Base-by-base conservation (phyloP, 2,797 vertebrate species). In the Picus viridis region DNA sequence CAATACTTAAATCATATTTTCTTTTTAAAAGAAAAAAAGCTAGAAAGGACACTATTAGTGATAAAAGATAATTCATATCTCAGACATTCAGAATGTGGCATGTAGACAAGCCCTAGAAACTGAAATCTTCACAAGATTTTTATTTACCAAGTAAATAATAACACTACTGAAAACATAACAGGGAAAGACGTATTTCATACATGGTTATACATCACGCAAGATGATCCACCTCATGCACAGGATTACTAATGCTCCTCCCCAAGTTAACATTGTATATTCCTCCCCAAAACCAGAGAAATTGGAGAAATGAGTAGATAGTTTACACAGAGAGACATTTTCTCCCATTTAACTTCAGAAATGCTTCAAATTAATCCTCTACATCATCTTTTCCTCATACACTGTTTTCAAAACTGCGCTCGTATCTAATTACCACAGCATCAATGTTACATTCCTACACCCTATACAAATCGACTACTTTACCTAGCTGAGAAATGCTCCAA, bases 221-320 rank as follows among this genome's bases (percentile, higher is more conserved):
- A 67, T 30, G 30, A 32, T 16, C 63, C 39, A 49, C 39, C 5
- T 12, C 77, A 63, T 2, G 5, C 75, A 75, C 13, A 45, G 23
- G 27, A 90, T 56, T 49, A 49, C 34, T 43, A 88, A 24, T 11
- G 16, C 14, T 76, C 26, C 39, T 68, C 30, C 19, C 3, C 7
- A 24, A 10, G 4, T 18, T 43, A 65, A 41, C 19, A 62, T 0
- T 24, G 6, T 7, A 62, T 11, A 39, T 26, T 26, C 4, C 24
- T 6, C 8, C 30, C 2, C 41, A 65, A 30, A n/a, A 57, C 20
- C 0, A 78, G 4, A 73, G 10, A 7, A 17, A 62, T 0, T 54
- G 4, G 27, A 80, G 15, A 71, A 75, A 3, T 7, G 8, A 20
- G 11, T 4, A 6, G 4, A 26, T 12, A 20, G 17, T 43, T 92